Percentiles rank a stretch among this genome's conserved stretches.
These are phyloP conservation scores for Castor canadensis DNA, from an alignment of 2,113 vertebrate genomes.

Conservation along the genomic window DNA sequence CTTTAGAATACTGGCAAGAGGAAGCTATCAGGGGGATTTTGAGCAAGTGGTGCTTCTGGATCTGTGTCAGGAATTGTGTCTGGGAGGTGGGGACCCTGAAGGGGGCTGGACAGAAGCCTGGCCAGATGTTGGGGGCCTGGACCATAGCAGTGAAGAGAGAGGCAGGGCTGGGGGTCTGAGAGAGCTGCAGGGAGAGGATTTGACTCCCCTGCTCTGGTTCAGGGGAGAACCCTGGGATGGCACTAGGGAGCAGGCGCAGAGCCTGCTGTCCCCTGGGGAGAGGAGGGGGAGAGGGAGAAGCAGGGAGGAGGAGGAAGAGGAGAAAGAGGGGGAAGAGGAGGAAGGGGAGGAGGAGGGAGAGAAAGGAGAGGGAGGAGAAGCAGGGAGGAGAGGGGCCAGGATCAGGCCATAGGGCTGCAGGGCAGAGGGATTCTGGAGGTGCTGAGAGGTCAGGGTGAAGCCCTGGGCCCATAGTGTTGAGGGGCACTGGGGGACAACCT, in stretches of 20 bases:
- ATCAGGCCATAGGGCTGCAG: too few relatives aligned
- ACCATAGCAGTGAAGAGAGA: not conserved
- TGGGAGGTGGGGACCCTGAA: not conserved
- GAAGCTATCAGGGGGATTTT: not conserved
- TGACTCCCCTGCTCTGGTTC: not conserved
- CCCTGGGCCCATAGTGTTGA: too few relatives aligned
- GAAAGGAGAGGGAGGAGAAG: not conserved
- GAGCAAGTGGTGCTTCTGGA: not conserved
- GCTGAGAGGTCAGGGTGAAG: too few relatives aligned
- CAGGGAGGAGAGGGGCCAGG: not conserved
- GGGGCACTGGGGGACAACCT: too few relatives aligned
- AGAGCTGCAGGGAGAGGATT: not conserved
- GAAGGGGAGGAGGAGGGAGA: too few relatives aligned
- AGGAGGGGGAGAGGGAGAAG: too few relatives aligned
- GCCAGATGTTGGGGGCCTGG: not conserved
- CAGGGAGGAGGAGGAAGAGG: not conserved
- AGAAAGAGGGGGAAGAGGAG: too few relatives aligned
- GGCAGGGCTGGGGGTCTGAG: not conserved
- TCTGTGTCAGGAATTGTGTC: not conserved
- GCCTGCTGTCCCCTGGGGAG: not conserved
- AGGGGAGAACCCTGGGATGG: not conserved
- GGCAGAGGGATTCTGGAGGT: too few relatives aligned
- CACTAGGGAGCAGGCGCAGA: too few relatives aligned
- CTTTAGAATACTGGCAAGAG: not conserved
- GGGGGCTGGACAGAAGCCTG: too few relatives aligned